A percentile compares a stretch with the other conserved stretches of the same genome.
Conservation (phyloP, 2,888 invertebrate species). For the Platycheirus albimanus region DNA sequence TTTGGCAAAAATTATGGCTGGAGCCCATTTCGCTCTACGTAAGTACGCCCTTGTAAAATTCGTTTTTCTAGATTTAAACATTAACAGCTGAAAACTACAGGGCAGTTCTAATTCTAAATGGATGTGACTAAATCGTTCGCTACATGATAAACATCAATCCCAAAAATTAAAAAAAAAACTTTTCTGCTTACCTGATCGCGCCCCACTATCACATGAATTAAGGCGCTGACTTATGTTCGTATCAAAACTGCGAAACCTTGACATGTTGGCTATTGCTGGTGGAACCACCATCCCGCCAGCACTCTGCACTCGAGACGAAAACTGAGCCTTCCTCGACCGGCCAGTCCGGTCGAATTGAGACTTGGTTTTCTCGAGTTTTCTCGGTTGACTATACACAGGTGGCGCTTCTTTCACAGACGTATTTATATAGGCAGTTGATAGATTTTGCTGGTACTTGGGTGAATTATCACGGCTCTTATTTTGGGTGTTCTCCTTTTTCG, state of each 20-base stretch:
- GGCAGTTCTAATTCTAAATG: no score
- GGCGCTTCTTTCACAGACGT: constrained; percentile 81
- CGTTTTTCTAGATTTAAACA: no score
- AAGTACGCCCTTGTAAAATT: no score
- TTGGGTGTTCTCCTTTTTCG: constrained; percentile 80
- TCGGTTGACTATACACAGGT: constrained; percentile 78
- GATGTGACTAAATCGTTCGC: no score
- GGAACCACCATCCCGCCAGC: constrained; percentile 51
- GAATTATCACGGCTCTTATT: constrained; percentile 81
- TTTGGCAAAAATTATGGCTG: no score
- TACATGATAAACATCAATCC: no score
- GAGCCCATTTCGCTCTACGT: no score
- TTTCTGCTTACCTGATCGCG: constrained; percentile 82
- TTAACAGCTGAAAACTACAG: no score
- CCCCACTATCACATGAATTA: constrained; percentile 83
- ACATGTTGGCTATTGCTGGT: constrained; percentile 81
- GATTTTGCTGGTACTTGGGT: constrained; percentile 80
- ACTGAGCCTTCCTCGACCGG: constrained; percentile 84
- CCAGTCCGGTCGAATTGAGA: constrained; percentile 80
- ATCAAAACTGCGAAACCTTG: constrained; percentile 87
- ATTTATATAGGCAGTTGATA: constrained; percentile 80
- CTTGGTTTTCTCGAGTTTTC: constrained; percentile 77
- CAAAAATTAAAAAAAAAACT: no score
- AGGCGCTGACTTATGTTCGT: constrained; percentile 83
- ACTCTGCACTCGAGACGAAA: constrained; percentile 80